Percentiles rank a stretch among this genome's conserved stretches.
Conservation (phyloP, 1,140 invertebrate species). For the Pseudomyrmex cubaensis region DNA sequence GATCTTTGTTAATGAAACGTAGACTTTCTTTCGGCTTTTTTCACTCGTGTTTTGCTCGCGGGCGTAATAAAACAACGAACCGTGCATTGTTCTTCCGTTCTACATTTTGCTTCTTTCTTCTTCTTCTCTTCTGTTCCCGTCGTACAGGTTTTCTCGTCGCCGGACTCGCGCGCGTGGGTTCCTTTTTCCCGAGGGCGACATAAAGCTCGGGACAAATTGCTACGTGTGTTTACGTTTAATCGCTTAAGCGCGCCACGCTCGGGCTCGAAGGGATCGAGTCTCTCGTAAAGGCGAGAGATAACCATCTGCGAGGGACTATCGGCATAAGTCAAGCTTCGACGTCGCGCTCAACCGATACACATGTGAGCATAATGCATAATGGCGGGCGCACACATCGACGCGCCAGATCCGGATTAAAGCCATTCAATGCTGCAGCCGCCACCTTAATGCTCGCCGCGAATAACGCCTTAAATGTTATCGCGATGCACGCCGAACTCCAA, state of each 20-base stretch:
- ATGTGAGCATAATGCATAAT: constrained; percentile 43
- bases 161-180: constrained; percentile 37
- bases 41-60: neutral
- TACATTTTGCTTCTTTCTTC: constrained; percentile 18
- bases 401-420: constrained; percentile 67
- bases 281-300: constrained; percentile 66
- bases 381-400: constrained; percentile 9
- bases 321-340: constrained; percentile 69
- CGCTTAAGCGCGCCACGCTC: constrained; percentile 58
- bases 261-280: constrained; percentile 35
- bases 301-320: constrained; percentile 62
- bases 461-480: constrained; percentile 50
- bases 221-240: constrained; percentile 75
- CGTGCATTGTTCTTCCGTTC: constrained; percentile 51
- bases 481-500: constrained; percentile 41
- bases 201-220: constrained; percentile 69
- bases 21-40: constrained; percentile 46
- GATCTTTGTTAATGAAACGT: constrained; percentile 10
- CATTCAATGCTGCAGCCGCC: constrained; percentile 27
- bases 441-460: constrained; percentile 36
- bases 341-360: constrained; percentile 20
- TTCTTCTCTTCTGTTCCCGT: constrained; percentile 28
- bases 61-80: constrained; percentile 49
- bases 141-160: neutral
- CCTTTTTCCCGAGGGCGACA: constrained; percentile 63